Conservation (phyloP, 2,113 vertebrate genomes). For the Brevimyrus niger region DNA sequence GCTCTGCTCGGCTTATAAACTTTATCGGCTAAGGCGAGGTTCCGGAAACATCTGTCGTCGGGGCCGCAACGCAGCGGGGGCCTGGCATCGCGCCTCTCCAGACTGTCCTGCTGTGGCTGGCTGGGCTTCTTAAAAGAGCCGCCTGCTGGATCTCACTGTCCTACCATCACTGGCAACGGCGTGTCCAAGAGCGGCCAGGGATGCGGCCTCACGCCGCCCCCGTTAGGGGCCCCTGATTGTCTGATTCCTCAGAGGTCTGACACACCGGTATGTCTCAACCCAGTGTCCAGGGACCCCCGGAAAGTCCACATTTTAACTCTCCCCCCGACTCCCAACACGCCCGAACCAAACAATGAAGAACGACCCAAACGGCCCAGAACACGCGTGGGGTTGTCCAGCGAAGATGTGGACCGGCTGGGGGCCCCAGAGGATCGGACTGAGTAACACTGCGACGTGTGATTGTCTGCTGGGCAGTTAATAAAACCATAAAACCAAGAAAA, state of each 20-base stretch:
- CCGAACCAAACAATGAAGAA: background rate
- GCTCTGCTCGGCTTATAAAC: constrained; percentile 23
- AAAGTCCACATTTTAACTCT: background rate
- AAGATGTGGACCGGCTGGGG: background rate
- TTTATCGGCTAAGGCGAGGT: constrained; percentile 30
- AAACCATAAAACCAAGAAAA: background rate
- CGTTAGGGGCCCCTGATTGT: constrained; percentile 17
- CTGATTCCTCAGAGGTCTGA: background rate
- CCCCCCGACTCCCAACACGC: background rate
- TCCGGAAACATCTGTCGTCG: constrained; percentile 17
- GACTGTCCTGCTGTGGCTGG: constrained; percentile 21
- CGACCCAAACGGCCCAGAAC: background rate
- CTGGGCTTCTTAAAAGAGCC: constrained; percentile 33
- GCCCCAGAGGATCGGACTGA: background rate
- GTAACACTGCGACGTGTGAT: background rate
- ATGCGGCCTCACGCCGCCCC: constrained; percentile 16
- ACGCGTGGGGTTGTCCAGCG: too few species aligned
- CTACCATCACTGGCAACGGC: constrained; percentile 30
- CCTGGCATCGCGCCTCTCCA: constrained; percentile 15
- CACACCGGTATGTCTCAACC: background rate
- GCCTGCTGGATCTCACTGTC: background rate
- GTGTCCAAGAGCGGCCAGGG: constrained; percentile 25
- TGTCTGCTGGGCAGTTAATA: background rate
- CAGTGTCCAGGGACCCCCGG: background rate
- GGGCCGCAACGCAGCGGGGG: constrained; percentile 26